phyloP scores from a whole-genome alignment of 2,888 invertebrate species.

The Lochmaea capreae region DNA sequence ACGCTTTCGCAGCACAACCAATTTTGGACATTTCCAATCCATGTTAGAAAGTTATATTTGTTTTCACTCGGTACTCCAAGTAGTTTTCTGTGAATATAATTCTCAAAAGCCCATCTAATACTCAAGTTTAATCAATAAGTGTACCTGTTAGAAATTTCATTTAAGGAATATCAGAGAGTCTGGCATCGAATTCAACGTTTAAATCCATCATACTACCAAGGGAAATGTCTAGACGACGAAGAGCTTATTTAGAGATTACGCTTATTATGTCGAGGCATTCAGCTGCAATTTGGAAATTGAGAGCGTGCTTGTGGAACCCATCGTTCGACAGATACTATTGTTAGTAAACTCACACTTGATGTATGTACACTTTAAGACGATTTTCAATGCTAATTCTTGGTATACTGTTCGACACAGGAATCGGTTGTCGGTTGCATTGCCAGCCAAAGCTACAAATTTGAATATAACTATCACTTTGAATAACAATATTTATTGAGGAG shows the following conservation, averaged over 20 bases:
- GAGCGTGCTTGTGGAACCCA: neutral
- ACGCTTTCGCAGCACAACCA: too few species aligned
- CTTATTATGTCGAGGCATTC: conserved; percentile 10
- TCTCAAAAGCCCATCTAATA: neutral
- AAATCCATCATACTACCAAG: neutral
- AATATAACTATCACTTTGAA: too few species aligned
- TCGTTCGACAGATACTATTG: conserved; percentile 5
- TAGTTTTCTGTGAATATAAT: neutral
- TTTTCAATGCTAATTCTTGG: too few species aligned
- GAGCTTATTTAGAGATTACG: conserved; percentile 14
- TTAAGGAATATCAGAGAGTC: neutral
- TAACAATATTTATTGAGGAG: too few species aligned
- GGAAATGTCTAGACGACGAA: conserved; percentile 14
- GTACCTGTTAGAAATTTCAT: neutral
- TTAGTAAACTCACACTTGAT: neutral
- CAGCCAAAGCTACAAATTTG: too few species aligned
- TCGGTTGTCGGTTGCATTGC: too few species aligned
- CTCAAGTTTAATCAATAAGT: neutral
- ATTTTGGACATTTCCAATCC: too few species aligned
- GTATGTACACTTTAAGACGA: neutral
- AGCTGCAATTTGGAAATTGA: conserved; percentile 8
- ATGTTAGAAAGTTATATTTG: too few species aligned
- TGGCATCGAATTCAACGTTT: neutral
- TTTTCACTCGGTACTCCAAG: too few species aligned
- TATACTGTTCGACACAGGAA: too few species aligned